These are phyloP conservation scores for Epinotia bilunana DNA, from an alignment of 2,888 invertebrate species.

Conservation along the genomic window DNA sequence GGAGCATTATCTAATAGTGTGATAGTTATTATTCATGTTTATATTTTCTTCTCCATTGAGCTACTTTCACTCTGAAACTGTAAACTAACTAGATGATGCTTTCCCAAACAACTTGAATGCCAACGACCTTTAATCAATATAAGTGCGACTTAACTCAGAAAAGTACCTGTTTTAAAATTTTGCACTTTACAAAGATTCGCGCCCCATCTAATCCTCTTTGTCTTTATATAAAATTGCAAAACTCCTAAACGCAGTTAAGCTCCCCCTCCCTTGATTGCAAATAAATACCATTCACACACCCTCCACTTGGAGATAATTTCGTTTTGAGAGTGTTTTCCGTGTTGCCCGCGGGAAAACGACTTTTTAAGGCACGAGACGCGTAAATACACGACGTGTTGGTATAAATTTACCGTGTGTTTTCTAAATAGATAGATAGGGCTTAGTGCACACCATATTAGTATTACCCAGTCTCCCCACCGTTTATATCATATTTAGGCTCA, in stretches of 20 bases:
- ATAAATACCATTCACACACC: constrained; percentile 54
- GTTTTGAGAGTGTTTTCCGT: constrained; percentile 51
- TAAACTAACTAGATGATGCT: background rate
- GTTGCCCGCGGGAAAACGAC: constrained; percentile 44
- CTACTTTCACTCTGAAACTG: background rate
- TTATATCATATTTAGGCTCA: background rate
- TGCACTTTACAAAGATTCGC: constrained; percentile 56
- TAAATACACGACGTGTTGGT: constrained; percentile 42
- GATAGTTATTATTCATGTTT: no score
- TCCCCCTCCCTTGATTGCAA: constrained; percentile 53
- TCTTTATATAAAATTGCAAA: constrained; percentile 51
- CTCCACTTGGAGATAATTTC: constrained; percentile 51
- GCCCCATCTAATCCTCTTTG: constrained; percentile 45
- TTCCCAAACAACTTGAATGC: constrained; percentile 1
- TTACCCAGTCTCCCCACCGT: background rate
- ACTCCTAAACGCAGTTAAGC: constrained; percentile 50
- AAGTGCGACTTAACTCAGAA: constrained; percentile 29
- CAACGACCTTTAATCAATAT: constrained; percentile 33
- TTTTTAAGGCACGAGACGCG: constrained; percentile 43
- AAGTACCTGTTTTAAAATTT: constrained; percentile 28
- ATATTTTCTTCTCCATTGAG: no score
- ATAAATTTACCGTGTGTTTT: constrained; percentile 37
- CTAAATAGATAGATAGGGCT: constrained; percentile 15
- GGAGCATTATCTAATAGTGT: no score
- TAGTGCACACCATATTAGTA: background rate